These are phyloP conservation scores for Drosophila formosana DNA, from an alignment of 2,888 invertebrate genomes.

Conservation along the genomic window DNA sequence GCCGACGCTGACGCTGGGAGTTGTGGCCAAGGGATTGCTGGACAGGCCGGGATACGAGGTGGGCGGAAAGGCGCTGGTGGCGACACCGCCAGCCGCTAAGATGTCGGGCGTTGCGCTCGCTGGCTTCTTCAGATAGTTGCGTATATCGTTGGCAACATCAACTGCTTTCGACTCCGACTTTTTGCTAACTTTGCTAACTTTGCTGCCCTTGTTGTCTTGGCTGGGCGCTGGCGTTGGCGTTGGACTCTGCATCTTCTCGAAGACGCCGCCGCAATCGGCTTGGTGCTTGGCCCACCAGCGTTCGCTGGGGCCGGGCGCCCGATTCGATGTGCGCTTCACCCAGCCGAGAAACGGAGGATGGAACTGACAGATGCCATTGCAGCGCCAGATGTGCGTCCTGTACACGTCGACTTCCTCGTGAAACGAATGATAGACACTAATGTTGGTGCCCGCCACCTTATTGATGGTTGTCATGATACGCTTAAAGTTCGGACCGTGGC, in stretches of 20 bases:
- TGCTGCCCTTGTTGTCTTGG: constrained; percentile 21
- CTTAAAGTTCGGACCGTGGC: constrained; percentile 97
- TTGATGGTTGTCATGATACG: constrained; percentile 98
- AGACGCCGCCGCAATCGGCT: constrained; percentile 92
- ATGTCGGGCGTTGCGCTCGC: background rate
- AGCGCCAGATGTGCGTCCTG: constrained; percentile 98
- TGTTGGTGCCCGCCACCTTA: constrained; percentile 92
- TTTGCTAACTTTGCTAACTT: constrained; percentile 29
- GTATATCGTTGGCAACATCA: constrained; percentile 48
- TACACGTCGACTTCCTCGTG: constrained; percentile 96
- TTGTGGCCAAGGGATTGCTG: constrained; percentile 47
- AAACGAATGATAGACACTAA: constrained; percentile 97
- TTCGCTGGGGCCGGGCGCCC: constrained; percentile 94
- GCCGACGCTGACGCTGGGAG: background rate
- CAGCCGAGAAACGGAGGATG: constrained; percentile 94
- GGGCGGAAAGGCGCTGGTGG: constrained; percentile 65
- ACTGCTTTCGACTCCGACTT: background rate
- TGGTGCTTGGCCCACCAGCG: constrained; percentile 95
- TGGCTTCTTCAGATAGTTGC: constrained; percentile 55
- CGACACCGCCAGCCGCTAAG: constrained; percentile 11
- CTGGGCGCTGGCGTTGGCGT: constrained; percentile 87
- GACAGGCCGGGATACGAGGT: constrained; percentile 74
- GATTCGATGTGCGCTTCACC: constrained; percentile 94
- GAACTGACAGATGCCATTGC: constrained; percentile 94
- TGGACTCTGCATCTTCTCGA: constrained; percentile 93